Conservation (phyloP, 2,113 vertebrate genomes). For the Rhea americana region DNA sequence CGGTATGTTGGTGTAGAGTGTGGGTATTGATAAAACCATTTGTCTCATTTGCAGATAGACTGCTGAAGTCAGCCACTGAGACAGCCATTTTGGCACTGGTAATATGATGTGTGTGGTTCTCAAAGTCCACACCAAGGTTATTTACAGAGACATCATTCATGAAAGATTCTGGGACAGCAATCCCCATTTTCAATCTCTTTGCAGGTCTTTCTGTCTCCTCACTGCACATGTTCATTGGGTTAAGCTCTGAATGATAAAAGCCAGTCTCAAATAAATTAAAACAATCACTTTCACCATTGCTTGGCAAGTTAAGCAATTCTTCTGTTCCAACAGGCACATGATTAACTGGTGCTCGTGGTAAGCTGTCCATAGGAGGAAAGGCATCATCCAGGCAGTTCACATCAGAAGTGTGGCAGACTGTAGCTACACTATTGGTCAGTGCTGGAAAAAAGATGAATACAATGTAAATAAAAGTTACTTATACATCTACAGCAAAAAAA, state of each 20-base stretch:
- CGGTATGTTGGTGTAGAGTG: conserved; percentile 88
- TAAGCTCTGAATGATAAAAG: conserved; percentile 93
- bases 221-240: conserved; percentile 84
- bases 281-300: conserved; percentile 90
- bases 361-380: conserved; percentile 87
- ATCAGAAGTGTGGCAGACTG: conserved; percentile 86
- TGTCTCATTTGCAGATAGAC: conserved; percentile 87
- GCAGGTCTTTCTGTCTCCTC: conserved; percentile 92
- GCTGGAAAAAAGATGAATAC: conserved; percentile 74
- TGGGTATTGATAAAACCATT: conserved; percentile 90
- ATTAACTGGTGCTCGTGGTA: conserved; percentile 86
- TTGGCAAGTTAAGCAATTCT: conserved; percentile 87
- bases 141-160: conserved; percentile 93
- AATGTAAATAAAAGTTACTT: background rate
- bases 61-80: conserved; percentile 95
- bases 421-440: conserved; percentile 89
- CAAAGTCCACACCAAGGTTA: conserved; percentile 92
- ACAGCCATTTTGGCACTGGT: conserved; percentile 96
- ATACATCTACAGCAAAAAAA: background rate
- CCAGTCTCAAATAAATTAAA: conserved; percentile 96
- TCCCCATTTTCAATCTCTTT: conserved; percentile 94
- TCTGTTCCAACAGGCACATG: conserved; percentile 87
- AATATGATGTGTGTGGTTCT: conserved; percentile 90
- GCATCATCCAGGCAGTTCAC: conserved; percentile 88
- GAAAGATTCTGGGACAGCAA: conserved; percentile 88